Percentiles rank a stretch among this genome's conserved stretches.
These are phyloP conservation scores for Microplitis demolitor DNA, from an alignment of 1,140 invertebrate species.

Conservation along the genomic window DNA sequence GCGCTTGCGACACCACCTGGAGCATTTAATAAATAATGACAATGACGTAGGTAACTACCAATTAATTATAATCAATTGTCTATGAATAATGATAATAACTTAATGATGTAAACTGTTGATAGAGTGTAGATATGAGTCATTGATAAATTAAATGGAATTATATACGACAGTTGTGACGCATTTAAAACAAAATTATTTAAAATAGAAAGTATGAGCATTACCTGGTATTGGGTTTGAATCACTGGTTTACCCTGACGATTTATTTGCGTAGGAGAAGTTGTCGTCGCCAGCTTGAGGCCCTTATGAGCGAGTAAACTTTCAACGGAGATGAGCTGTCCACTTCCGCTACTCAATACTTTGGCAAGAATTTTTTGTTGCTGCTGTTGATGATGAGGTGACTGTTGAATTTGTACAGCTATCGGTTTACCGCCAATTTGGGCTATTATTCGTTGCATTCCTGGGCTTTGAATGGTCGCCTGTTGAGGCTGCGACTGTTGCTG, in stretches of 20 bases:
- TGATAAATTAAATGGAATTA: neutral
- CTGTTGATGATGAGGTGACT: constrained; percentile 53
- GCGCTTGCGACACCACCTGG: constrained; percentile 56
- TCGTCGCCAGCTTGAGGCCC: constrained; percentile 55
- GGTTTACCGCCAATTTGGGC: constrained; percentile 61
- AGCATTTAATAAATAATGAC: neutral
- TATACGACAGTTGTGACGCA: neutral
- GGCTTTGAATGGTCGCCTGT: constrained; percentile 42
- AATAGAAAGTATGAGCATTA: constrained; percentile 19
- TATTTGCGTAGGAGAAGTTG: constrained; percentile 48
- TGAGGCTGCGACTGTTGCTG: constrained; percentile 42
- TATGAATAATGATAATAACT: neutral
- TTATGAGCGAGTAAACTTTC: constrained; percentile 70
- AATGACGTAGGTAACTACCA: neutral
- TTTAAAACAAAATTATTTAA: neutral
- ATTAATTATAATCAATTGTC: neutral
- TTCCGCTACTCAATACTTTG: constrained; percentile 66
- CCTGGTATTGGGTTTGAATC: constrained; percentile 59
- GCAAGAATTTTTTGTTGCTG: constrained; percentile 61
- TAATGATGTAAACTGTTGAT: no score
- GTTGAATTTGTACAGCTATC: constrained; percentile 58
- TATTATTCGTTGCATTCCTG: constrained; percentile 59
- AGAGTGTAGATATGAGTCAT: neutral
- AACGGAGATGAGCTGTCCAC: constrained; percentile 70
- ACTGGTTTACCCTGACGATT: constrained; percentile 56